These are phyloP conservation scores for Tricholaema leucomelas DNA, from an alignment of 2,113 vertebrate species.

Conservation along the genomic window DNA sequence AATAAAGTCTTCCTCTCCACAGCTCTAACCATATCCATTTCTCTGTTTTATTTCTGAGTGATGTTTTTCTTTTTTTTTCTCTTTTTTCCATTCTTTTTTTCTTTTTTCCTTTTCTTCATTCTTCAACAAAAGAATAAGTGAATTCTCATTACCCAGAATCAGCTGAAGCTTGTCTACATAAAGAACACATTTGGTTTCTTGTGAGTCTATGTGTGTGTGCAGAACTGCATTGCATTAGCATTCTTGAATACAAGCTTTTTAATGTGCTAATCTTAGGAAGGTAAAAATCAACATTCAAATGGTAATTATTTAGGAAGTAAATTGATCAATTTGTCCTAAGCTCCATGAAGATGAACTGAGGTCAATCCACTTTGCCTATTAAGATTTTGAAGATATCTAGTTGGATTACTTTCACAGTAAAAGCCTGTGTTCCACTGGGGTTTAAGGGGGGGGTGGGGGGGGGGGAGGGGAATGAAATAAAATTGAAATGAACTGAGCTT, in stretches of 20 bases:
- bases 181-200: neutral
- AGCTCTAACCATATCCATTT: neutral
- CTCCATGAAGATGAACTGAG: conserved; percentile 66
- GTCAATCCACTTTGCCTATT: conserved; percentile 65
- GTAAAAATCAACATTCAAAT: conserved; percentile 63
- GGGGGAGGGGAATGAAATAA: too few species aligned
- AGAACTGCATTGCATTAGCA: neutral
- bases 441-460: neutral
- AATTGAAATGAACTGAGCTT: neutral
- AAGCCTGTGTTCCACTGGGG: neutral
- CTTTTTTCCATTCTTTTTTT: neutral
- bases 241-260: conserved; percentile 42
- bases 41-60: neutral
- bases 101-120: neutral
- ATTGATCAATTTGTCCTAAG: conserved; percentile 64
- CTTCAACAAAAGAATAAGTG: conserved; percentile 40
- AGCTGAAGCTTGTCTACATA: neutral
- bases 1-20: neutral
- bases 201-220: neutral
- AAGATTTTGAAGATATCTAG: conserved; percentile 68
- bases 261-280: conserved; percentile 48
- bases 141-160: conserved; percentile 21
- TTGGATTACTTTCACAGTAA: conserved; percentile 55
- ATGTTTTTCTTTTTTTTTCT: neutral
- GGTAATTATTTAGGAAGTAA: conserved; percentile 69